phyloP scores from a whole-genome alignment of 1,140 invertebrate species.

The Whitmania pigra region DNA sequence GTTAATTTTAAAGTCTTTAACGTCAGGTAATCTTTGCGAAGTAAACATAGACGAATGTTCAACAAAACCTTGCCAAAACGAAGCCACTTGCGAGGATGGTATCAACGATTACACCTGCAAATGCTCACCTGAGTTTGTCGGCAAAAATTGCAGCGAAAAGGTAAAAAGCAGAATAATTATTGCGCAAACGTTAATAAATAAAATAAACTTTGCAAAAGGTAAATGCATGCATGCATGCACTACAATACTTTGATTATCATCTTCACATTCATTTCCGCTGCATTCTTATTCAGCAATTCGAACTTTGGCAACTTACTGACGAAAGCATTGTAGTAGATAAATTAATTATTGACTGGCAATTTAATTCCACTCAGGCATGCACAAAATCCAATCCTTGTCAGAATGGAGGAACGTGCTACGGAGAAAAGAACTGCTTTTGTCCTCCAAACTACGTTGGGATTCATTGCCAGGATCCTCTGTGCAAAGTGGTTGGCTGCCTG shows the following conservation, averaged over 20 bases:
- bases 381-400: slow-evolving; percentile 14
- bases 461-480: slow-evolving; percentile 51
- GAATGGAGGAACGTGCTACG: slow-evolving; percentile 26
- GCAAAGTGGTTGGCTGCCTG: slow-evolving; percentile 8
- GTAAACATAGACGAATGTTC: slow-evolving; percentile 29
- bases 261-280: too few relatives aligned
- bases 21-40: background rate
- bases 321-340: too few relatives aligned
- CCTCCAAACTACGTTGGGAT: slow-evolving; percentile 67
- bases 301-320: too few relatives aligned
- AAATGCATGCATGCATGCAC: too few relatives aligned
- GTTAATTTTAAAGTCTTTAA: background rate
- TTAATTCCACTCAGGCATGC: background rate
- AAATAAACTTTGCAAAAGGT: too few relatives aligned
- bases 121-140: slow-evolving; percentile 63
- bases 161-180: too few relatives aligned
- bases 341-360: too few relatives aligned
- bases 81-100: slow-evolving; percentile 45
- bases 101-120: slow-evolving; percentile 51
- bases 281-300: too few relatives aligned
- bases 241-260: too few relatives aligned
- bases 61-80: slow-evolving; percentile 52
- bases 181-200: too few relatives aligned
- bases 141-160: background rate
- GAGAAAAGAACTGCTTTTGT: slow-evolving; percentile 65